Evolutionary conservation across 2,113 vertebrate species (phyloP), one percentile per base, ranked within the genome.

Genomic region (Salvelinus namaycush): DNA sequence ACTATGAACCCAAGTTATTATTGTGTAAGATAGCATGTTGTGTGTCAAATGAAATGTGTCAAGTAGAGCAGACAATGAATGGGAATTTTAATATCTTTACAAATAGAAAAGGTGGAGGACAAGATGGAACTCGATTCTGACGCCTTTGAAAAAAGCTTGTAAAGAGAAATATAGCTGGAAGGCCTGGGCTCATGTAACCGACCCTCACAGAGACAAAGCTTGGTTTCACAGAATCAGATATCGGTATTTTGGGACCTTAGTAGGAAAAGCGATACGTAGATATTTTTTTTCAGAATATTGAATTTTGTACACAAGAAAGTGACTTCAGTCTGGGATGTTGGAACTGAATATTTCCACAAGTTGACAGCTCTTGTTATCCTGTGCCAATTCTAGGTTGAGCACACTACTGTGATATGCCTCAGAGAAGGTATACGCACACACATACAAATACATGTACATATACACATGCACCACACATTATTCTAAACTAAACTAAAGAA

Each of bases 201-300:
- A 79, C 77, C 73, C 69, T 81, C 72, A 75, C 84, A 64, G 68
- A 83, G 83, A 89, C 83, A 87, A 89, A 89, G 75, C 73, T 60
- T 69, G 81, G 81, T 89, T 88, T 84, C 90, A 67, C 57, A 87
- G 79, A 85, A 87, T 90, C 87, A 87, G 85, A 90, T 89, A 89
- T 84, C 82, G 81, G 72, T 90, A 87, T 90, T 89, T 89, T 88
- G 82, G 86, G 88, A 84, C 78, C 78, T 60, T 1, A 49, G 70
- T 73, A 81, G 77, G 86, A 85, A 89, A 89, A 78, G 39, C 72
- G 86, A 89, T 85, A 88, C 74, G 34, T 5, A 78, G 80, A 80
- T 44, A 44, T 83, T 85, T 78, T 79, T 81, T 22, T 20, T 72
- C 14, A 3, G 26, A 0, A 24, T 29, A 13, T 26, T 44, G 65